These are phyloP conservation scores for Pachypeltis micranthus DNA, from an alignment of 1,140 invertebrate species.

Conservation along the genomic window DNA sequence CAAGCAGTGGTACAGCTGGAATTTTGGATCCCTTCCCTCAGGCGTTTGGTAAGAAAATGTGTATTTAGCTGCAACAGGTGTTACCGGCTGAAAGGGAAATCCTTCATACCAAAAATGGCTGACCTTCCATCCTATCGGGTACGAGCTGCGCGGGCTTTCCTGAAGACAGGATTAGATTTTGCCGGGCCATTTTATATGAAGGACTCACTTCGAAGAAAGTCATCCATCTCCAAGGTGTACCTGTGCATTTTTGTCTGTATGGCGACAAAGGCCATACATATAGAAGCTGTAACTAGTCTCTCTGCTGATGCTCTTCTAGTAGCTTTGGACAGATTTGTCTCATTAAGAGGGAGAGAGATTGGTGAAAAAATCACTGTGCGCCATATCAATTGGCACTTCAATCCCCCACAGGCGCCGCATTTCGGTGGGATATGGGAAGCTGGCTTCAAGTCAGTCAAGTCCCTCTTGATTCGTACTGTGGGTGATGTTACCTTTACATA, in stretches of 20 bases:
- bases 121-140: too few species aligned
- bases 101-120: too few species aligned
- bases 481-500: slow-evolving; percentile 20
- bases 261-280: slow-evolving; percentile 27
- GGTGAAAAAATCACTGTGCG: slow-evolving; percentile 1
- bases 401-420: slow-evolving; percentile 2
- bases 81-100: too few species aligned
- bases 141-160: slow-evolving; percentile 17
- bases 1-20: too few species aligned
- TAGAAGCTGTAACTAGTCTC: slow-evolving; percentile 27
- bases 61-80: too few species aligned
- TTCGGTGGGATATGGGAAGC: not conserved
- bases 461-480: not conserved
- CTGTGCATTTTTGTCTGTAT: slow-evolving; percentile 28
- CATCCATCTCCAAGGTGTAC: slow-evolving; percentile 27
- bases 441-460: too few species aligned
- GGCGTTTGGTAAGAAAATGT: too few species aligned
- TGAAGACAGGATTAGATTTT: slow-evolving; percentile 23
- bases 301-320: slow-evolving; percentile 25
- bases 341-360: slow-evolving; percentile 15
- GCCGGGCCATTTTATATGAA: slow-evolving; percentile 23
- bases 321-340: slow-evolving; percentile 26
- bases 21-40: too few species aligned
- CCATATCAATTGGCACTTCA: not conserved
- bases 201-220: slow-evolving; percentile 19